Percentiles rank a stretch among this genome's conserved stretches.
phyloP scores from a whole-genome alignment of 1,140 invertebrate species.

The Dreissena polymorpha region DNA sequence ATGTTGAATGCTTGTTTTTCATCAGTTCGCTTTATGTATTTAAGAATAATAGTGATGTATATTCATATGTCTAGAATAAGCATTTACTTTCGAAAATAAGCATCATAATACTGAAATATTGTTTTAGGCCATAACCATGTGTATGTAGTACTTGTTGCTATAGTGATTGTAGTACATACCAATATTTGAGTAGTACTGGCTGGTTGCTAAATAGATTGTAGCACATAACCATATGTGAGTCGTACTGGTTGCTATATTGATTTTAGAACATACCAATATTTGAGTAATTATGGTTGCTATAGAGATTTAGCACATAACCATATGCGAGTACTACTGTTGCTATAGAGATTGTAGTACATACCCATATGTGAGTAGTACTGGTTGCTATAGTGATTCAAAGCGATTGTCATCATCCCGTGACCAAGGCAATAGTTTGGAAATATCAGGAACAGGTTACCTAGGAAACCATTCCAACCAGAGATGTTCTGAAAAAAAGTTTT shows the following conservation, averaged over 20 bases:
- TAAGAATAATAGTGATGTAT: too few relatives aligned
- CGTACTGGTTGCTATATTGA: slow-evolving; percentile 40
- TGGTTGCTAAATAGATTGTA: too few relatives aligned
- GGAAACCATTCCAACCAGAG: slow-evolving; percentile 1
- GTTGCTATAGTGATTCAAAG: slow-evolving; percentile 42
- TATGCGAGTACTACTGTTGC: slow-evolving; percentile 40
- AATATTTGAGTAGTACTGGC: slow-evolving; percentile 36
- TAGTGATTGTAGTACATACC: slow-evolving; percentile 56
- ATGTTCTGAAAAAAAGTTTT: slow-evolving; percentile 32
- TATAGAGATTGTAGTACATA: slow-evolving; percentile 51
- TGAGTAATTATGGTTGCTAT: slow-evolving; percentile 34
- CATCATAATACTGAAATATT: too few relatives aligned
- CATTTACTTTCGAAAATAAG: too few relatives aligned
- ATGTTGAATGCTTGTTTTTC: too few relatives aligned
- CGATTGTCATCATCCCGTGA: slow-evolving; percentile 48
- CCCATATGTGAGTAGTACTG: slow-evolving; percentile 47
- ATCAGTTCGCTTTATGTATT: too few relatives aligned
- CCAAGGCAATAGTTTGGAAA: slow-evolving; percentile 55
- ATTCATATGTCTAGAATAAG: too few relatives aligned
- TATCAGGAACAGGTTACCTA: slow-evolving; percentile 43
- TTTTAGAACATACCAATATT: slow-evolving; percentile 54
- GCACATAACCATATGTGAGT: slow-evolving; percentile 49
- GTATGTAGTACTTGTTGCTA: slow-evolving; percentile 34
- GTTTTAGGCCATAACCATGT: slow-evolving; percentile 52
- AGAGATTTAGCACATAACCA: slow-evolving; percentile 53